phyloP scores from a whole-genome alignment of 2,113 vertebrate genomes.

The Oreochromis tanganicae region DNA sequence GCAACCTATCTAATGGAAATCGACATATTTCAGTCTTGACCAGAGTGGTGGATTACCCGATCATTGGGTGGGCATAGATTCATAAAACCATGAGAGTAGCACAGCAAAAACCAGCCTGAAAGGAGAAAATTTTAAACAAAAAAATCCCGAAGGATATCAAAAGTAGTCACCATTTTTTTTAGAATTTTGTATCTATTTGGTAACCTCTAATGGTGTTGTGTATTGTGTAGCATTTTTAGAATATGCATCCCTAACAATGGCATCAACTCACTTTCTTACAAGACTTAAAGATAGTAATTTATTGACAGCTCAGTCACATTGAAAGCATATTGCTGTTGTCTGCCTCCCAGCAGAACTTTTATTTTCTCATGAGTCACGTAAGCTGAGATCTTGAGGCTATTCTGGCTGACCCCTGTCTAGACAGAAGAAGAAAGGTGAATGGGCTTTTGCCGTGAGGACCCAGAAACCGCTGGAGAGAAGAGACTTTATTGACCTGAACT shows the following conservation, averaged over 20 bases:
- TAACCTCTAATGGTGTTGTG: not conserved
- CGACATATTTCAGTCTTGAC: not conserved
- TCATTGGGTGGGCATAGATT: not conserved
- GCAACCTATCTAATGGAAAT: not conserved
- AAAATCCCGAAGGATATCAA: not conserved
- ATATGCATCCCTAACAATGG: not conserved
- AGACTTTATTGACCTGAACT: conserved; percentile 2
- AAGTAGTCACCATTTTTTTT: not conserved
- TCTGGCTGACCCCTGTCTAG: conserved; percentile 15
- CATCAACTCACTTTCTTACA: not conserved
- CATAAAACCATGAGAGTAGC: not conserved
- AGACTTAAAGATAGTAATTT: not conserved
- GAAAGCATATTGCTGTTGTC: not conserved
- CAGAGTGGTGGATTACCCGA: not conserved
- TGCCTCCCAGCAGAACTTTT: conserved; percentile 11
- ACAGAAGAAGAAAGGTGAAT: conserved; percentile 37
- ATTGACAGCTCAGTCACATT: not conserved
- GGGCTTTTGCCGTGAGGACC: conserved; percentile 10
- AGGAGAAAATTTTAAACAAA: not conserved
- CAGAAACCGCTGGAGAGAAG: not conserved
- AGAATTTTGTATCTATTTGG: not conserved
- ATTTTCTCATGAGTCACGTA: conserved; percentile 23
- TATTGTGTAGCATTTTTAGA: not conserved
- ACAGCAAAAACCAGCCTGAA: not conserved
- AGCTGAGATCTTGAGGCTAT: conserved; percentile 6